phyloP scores from a whole-genome alignment of 2,888 invertebrate species.

The Lutraria lutraria region DNA sequence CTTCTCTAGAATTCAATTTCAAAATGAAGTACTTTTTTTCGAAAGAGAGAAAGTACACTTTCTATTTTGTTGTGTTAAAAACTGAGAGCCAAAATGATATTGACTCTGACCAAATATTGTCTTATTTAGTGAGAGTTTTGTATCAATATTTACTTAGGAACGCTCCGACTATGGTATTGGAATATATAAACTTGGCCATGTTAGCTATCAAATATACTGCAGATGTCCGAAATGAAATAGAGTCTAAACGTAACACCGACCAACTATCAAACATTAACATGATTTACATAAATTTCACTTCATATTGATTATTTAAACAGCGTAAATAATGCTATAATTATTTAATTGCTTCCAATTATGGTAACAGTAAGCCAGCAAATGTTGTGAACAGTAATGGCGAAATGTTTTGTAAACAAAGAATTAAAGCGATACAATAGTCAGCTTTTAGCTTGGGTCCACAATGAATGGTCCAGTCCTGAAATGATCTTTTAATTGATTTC shows the following conservation, averaged over 20 bases:
- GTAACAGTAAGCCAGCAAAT: constrained; percentile 14
- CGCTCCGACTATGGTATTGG: constrained; percentile 34
- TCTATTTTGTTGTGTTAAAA: constrained; percentile 12
- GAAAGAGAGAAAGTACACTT: constrained; percentile 11
- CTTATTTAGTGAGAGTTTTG: constrained; percentile 36
- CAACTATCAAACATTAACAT: constrained; percentile 42
- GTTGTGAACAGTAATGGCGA: constrained; percentile 17
- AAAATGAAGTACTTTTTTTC: neutral
- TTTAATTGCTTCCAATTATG: constrained; percentile 41
- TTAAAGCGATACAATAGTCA: constrained; percentile 34
- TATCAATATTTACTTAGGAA: constrained; percentile 50
- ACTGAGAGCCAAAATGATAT: constrained; percentile 17
- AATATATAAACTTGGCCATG: constrained; percentile 40
- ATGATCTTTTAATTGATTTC: constrained; percentile 42
- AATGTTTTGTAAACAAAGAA: constrained; percentile 38
- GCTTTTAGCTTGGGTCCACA: neutral
- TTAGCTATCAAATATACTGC: neutral
- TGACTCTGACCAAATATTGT: constrained; percentile 46
- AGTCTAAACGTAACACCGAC: constrained; percentile 28
- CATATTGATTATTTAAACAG: constrained; percentile 39
- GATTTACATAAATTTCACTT: constrained; percentile 17
- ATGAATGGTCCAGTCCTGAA: constrained; percentile 16
- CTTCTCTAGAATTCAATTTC: neutral
- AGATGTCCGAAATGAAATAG: neutral
- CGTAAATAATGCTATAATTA: constrained; percentile 44